Conservation (phyloP, 2,888 invertebrate species). For the Sympetrum striolatum region DNA sequence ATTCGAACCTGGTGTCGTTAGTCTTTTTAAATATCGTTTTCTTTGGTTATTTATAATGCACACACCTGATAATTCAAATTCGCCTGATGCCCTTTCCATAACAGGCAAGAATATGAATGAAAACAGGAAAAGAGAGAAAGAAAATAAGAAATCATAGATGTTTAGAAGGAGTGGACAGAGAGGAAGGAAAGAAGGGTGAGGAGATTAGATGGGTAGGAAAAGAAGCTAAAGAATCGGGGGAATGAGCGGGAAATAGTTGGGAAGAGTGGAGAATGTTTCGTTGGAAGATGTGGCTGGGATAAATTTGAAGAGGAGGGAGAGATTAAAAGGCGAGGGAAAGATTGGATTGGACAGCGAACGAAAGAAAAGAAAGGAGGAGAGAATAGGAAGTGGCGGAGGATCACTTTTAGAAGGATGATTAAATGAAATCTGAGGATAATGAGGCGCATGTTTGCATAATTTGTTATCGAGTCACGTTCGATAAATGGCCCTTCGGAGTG, state of each 20-base stretch:
- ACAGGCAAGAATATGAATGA: too few relatives aligned
- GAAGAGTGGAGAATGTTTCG: neutral
- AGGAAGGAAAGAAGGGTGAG: neutral
- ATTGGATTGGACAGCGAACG: neutral
- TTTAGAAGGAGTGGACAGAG: neutral
- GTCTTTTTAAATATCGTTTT: too few relatives aligned
- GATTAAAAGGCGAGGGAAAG: neutral
- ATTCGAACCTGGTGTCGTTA: too few relatives aligned
- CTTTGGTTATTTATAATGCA: too few relatives aligned
- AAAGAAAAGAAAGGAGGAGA: neutral
- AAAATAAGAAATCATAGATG: neutral
- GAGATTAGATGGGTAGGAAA: neutral
- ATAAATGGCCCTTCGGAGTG: neutral
- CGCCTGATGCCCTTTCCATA: too few relatives aligned
- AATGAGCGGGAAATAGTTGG: neutral
- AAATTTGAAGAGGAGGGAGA: neutral
- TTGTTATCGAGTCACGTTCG: neutral
- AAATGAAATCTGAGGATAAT: neutral
- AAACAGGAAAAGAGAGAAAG: too few relatives aligned
- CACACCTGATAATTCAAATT: too few relatives aligned
- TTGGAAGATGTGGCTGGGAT: neutral
- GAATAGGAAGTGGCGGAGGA: neutral
- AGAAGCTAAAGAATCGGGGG: neutral
- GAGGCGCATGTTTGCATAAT: neutral
- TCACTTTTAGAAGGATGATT: neutral